Evolutionary conservation across 2,113 vertebrate species (phyloP).

Genomic region (Rhea americana): DNA sequence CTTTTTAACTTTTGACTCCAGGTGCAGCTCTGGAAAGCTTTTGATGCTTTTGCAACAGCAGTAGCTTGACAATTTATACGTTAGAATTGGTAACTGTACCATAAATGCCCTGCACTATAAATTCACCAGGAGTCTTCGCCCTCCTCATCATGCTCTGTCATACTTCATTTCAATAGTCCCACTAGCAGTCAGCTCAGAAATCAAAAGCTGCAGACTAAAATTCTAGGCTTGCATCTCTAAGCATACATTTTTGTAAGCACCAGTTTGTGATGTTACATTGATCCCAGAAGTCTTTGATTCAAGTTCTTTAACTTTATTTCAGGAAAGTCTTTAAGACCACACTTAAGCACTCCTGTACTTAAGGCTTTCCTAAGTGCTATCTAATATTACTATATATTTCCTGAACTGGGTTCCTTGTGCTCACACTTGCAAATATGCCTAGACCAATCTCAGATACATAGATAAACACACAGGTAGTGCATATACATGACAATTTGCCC

Average conservation of each 20-base stretch:
- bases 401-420: not conserved
- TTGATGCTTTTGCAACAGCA: not conserved
- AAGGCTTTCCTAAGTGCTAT: not conserved
- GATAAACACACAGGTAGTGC: rapidly evolving
- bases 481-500: rapidly evolving
- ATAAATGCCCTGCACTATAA: not conserved
- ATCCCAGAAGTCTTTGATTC: not conserved
- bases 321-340: not conserved
- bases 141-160: not conserved
- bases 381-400: not conserved
- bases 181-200: not conserved
- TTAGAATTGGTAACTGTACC: not conserved
- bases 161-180: not conserved
- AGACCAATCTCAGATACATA: not conserved
- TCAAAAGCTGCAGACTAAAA: not conserved
- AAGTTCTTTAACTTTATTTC: not conserved
- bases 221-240: not conserved
- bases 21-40: not conserved
- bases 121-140: not conserved
- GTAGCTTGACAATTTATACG: not conserved
- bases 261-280: rapidly evolving
- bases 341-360: not conserved
- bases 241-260: not conserved
- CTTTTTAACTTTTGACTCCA: not conserved
- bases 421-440: not conserved